Evolutionary conservation across 2,888 invertebrate genomes (phyloP).

Genomic region (Agonopterix subpropinquella): DNA sequence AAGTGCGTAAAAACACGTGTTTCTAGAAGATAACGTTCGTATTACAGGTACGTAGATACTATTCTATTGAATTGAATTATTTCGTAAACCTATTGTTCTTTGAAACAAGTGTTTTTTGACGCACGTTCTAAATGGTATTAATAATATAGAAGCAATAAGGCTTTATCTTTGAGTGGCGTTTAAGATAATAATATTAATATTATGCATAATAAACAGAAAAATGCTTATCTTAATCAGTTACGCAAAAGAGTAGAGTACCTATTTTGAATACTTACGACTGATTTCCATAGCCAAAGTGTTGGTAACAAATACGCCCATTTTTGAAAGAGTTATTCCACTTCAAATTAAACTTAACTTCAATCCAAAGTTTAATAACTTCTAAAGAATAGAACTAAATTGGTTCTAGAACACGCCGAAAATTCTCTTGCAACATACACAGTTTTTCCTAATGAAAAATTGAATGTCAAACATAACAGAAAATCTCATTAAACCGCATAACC

Average conservation of each 20-base stretch:
- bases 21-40: no score
- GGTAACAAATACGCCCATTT: slow-evolving; percentile 59
- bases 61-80: no score
- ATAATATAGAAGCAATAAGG: no score
- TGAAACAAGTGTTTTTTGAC: no score
- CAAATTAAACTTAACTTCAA: slow-evolving; percentile 11
- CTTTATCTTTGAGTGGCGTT: no score
- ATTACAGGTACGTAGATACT: no score
- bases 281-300: slow-evolving; percentile 65
- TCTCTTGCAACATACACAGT: background rate
- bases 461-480: slow-evolving; percentile 24
- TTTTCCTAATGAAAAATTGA: background rate
- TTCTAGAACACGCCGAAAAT: slow-evolving; percentile 1
- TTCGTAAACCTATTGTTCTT: no score
- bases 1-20: no score
- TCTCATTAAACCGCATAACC: slow-evolving; percentile 37
- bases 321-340: slow-evolving; percentile 14
- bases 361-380: background rate
- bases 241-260: background rate
- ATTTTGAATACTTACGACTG: slow-evolving; percentile 48
- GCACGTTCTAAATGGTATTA: no score
- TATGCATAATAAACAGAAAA: no score
- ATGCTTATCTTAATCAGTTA: no score
- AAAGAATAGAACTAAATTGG: background rate
- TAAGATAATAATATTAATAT: no score